Conservation (phyloP, 2,113 vertebrate genomes). For the Spilogale gracilis region DNA sequence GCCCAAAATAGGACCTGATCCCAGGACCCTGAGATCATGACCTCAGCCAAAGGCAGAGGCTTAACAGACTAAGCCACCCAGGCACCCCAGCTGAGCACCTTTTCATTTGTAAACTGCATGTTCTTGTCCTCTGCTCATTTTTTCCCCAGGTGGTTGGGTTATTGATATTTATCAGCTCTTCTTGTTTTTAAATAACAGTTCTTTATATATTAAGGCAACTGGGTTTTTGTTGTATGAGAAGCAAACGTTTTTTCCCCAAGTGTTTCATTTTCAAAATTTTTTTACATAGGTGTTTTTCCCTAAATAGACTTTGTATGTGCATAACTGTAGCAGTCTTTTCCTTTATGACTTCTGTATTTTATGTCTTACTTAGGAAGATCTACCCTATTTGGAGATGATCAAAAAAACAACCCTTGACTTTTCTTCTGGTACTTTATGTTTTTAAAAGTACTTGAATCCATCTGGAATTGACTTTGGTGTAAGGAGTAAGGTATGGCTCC, state of each 20-base stretch:
- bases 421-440: constrained; percentile 32
- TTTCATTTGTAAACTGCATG: constrained; percentile 12
- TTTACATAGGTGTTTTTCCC: not conserved
- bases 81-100: not conserved
- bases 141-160: not conserved
- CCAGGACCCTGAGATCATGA: not conserved
- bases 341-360: not conserved
- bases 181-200: not conserved
- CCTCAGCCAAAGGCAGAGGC: not conserved
- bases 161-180: not conserved
- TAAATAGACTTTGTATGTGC: not conserved
- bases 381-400: constrained; percentile 10
- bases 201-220: constrained; percentile 2
- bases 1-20: not conserved
- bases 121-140: not conserved
- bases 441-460: constrained; percentile 62
- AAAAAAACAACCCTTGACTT: not conserved
- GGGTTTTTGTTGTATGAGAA: not conserved
- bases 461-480: constrained; percentile 65
- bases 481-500: constrained; percentile 37
- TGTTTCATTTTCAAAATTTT: not conserved
- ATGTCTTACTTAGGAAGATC: constrained; percentile 48
- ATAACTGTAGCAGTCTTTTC: not conserved
- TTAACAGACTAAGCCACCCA: not conserved
- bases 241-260: not conserved